Evolutionary conservation across 92 coral and sea anemone genomes (phyloP), one percentile per base, ranked within the genome.

Genomic region (Epizoanthus stellaris): DNA sequence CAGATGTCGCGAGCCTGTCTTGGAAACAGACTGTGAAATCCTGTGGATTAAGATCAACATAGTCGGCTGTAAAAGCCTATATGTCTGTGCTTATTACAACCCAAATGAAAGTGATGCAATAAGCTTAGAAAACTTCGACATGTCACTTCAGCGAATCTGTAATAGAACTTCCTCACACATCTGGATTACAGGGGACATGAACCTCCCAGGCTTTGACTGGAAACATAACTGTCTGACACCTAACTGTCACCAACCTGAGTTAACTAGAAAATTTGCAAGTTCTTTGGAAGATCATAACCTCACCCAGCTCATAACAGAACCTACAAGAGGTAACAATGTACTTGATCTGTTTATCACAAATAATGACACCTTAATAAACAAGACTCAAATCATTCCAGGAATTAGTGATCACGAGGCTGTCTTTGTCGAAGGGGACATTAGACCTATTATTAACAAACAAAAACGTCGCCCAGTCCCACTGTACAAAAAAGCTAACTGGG

Each of bases 291-390:
- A 58, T 45, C 52, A 59, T 45, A 45, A 45, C 4, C 52, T 45
- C 3, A 45, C 52, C 52, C 52, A 45, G 52, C 40, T 77, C 34
- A 59, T 77, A 54, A 36, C 66, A 9, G 82, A 76, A 34, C 69
- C 82, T 14, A 76, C 82, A 54, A 58, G 82, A 43, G 82, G 82
- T n/a, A 4, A 23, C 43, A 77, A 56, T 64, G 57, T 66, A 19
- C n/a, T 77, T 47, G 82, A 77, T 64, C 82, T 77, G 14, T 77
- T 77, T 64, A 54, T 59, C 82, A 77, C 82, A 59, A 77, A 77
- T 64, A 77, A 56, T 38, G 67, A 54, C 42, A 54, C 57, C n/a
- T 36, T 77, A n/a, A 77, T 58, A 5, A 20, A 17, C 40, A 76
- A 76, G 67, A 59, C 20, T 20, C 66, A 76, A 38, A 38, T 77